A percentile compares a stretch with the other conserved stretches of the same genome.
phyloP scores from a whole-genome alignment of 2,888 invertebrate species.

The Merodon equestris region DNA sequence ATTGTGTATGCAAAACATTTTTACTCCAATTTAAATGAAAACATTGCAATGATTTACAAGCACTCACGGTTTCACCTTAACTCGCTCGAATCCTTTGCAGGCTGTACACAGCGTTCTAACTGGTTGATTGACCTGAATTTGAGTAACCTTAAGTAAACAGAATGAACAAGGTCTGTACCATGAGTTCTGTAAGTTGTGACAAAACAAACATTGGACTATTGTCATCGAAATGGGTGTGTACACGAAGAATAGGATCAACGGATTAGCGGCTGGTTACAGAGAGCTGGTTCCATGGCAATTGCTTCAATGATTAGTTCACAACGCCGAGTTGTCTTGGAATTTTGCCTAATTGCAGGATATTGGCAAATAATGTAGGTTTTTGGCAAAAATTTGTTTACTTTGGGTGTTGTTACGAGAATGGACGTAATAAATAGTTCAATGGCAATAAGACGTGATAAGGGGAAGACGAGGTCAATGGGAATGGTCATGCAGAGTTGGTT shows the following conservation, averaged over 20 bases:
- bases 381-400: conserved; percentile 49
- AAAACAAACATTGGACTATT: conserved; percentile 53
- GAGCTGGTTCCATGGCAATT: conserved; percentile 35
- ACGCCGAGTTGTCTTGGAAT: conserved; percentile 36
- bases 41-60: conserved; percentile 54
- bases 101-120: conserved; percentile 1
- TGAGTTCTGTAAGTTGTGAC: conserved; percentile 57
- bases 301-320: conserved; percentile 59
- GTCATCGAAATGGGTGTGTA: conserved; percentile 13
- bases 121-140: conserved; percentile 58
- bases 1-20: conserved; percentile 45
- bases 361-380: conserved; percentile 52
- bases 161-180: no score
- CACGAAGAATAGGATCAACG: conserved; percentile 23
- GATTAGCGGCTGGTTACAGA: conserved; percentile 49
- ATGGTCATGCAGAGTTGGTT: not conserved
- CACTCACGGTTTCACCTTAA: conserved; percentile 51
- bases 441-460: conserved; percentile 57
- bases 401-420: conserved; percentile 49
- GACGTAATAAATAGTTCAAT: conserved; percentile 64
- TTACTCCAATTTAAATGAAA: conserved; percentile 47
- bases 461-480: conserved; percentile 18
- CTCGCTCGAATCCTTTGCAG: conserved; percentile 59
- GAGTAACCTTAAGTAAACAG: conserved; percentile 64
- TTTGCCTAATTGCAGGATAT: conserved; percentile 54